These are phyloP conservation scores for Rhea pennata DNA, from an alignment of 2,113 vertebrate species.

Conservation along the genomic window DNA sequence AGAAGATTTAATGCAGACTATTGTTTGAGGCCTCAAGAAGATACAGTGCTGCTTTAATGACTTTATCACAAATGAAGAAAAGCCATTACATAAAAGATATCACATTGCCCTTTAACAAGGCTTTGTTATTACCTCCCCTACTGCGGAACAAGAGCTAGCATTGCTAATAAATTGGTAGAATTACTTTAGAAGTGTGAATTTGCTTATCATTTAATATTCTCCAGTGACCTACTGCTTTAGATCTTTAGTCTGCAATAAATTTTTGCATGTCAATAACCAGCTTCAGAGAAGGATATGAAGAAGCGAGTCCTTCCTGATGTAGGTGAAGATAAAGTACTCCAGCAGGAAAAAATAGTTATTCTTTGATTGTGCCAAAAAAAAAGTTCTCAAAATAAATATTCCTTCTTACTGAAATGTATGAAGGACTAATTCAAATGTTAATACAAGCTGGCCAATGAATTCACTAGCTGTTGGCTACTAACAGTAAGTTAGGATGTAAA, in stretches of 20 bases:
- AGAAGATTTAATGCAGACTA: conserved; percentile 47
- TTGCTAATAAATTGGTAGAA: conserved; percentile 70
- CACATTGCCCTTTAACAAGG: conserved; percentile 61
- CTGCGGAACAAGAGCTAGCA: conserved; percentile 60
- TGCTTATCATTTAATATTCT: conserved; percentile 71
- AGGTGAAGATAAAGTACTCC: background rate
- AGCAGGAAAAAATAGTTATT: background rate
- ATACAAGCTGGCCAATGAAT: conserved; percentile 43
- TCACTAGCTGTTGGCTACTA: conserved; percentile 15
- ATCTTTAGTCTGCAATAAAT: conserved; percentile 51
- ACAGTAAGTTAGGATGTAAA: background rate
- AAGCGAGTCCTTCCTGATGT: background rate
- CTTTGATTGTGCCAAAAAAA: background rate
- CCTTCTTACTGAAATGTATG: background rate
- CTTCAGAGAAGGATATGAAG: conserved; percentile 37
- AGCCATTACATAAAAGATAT: conserved; percentile 65
- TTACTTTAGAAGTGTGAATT: conserved; percentile 71
- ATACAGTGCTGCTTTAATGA: conserved; percentile 59
- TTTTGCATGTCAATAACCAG: background rate
- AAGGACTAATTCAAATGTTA: conserved; percentile 33
- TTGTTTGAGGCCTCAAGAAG: conserved; percentile 55
- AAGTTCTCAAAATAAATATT: background rate
- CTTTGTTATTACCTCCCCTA: conserved; percentile 71
- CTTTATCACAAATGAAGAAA: conserved; percentile 68
- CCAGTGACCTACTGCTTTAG: conserved; percentile 54